Evolutionary conservation across 1,140 invertebrate genomes (phyloP), one percentile per base, ranked within the genome.

Genomic region (Diprion similis): DNA sequence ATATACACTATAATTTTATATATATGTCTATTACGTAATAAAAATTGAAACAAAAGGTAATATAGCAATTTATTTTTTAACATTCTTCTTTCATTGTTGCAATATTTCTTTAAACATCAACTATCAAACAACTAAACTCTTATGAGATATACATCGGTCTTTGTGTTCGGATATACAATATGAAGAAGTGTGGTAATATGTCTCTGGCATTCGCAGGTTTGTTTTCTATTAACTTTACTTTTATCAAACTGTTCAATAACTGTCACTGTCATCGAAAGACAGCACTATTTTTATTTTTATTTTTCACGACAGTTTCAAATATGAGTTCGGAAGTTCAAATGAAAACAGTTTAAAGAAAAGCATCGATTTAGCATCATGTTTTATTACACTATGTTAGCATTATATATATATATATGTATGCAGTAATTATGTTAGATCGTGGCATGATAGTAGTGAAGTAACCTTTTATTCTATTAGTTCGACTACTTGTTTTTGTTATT

Each of bases 1-100:
- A 8, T 59, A 59, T 59, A 59, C 51, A 59, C 51, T 59, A 59
- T 59, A 59, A 59, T 59, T 59, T 59, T 59, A 59, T 59, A 59
- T 59, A 37, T 3, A 59, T 59, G 51, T 59, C 51, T 59, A 59
- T 59, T 59, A 59, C 51, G 51, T 59, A 59, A 59, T 59, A 59
- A 59, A 59, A 59, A 59, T 59, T 59, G 11, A 17, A 59, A 59
- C 24, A 59, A 59, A 59, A 17, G 51, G 51, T 15, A 59, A 59
- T 59, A 59, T 59, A 15, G n/a, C 51, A 59, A 59, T 7, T 59
- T 6, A 15, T 59, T 37, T 59, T 59, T 8, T 59, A 4, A 15
- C n/a, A 0, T 10, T 17, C 51, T 17, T 59, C n/a, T 59, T 59
- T 4, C n/a, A 15, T 59, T 37, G 2, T 37, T 37, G 24, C 24